phyloP scores from a whole-genome alignment of 1,140 invertebrate species.

The Zaprionus gabonicus region DNA sequence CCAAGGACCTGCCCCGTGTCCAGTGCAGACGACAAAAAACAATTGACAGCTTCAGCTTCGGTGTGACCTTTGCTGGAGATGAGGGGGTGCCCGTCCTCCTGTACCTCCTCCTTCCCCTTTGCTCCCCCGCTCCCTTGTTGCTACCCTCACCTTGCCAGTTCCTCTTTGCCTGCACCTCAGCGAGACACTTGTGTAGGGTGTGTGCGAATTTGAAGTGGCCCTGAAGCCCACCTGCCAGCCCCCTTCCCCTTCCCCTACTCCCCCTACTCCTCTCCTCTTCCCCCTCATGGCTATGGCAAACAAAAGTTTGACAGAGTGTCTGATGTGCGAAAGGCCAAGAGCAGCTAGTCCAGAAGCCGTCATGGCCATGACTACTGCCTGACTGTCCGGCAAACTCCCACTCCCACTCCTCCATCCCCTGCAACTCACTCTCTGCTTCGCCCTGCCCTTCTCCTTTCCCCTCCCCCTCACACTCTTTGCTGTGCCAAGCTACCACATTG shows the following conservation, averaged over 20 bases:
- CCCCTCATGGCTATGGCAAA: conserved; percentile 41
- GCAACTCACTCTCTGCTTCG: background rate
- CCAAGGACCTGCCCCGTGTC: conserved; percentile 41
- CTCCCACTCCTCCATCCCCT: background rate
- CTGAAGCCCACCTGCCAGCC: background rate
- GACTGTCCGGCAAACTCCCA: no score
- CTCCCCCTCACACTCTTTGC: background rate
- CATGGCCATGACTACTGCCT: conserved; percentile 39
- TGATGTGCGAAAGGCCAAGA: conserved; percentile 77
- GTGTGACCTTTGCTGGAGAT: conserved; percentile 31
- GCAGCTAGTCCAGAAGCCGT: conserved; percentile 53
- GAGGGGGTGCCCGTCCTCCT: no score
- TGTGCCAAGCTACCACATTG: conserved; percentile 61
- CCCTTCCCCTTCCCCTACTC: background rate
- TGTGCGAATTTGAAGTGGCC: conserved; percentile 43
- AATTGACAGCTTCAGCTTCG: conserved; percentile 55
- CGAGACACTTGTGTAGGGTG: conserved; percentile 4
- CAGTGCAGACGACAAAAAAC: conserved; percentile 54
- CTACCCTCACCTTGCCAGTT: background rate
- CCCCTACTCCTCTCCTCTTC: no score
- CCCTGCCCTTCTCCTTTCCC: background rate
- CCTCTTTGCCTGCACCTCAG: background rate
- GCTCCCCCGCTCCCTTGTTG: background rate
- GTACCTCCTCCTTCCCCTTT: background rate
- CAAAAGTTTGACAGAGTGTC: conserved; percentile 80